These are phyloP conservation scores for Glaucidium brasilianum DNA, from an alignment of 2,113 vertebrate genomes.

Conservation along the genomic window DNA sequence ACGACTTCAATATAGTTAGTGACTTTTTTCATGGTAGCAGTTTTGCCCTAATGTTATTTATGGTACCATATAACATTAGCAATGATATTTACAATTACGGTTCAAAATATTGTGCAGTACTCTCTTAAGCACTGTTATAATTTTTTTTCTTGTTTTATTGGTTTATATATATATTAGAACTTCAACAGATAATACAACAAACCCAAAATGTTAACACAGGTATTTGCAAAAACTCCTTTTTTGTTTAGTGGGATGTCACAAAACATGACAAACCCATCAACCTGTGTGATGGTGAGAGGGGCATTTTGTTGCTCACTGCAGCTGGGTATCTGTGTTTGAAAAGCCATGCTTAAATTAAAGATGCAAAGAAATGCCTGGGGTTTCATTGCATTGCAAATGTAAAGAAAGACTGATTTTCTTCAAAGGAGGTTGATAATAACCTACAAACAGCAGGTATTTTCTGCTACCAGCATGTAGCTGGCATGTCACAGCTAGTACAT, in stretches of 20 bases:
- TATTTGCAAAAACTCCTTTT: background rate
- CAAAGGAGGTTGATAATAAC: slow-evolving; percentile 67
- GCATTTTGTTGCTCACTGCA: slow-evolving; percentile 30
- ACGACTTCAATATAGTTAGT: background rate
- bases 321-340: slow-evolving; percentile 37
- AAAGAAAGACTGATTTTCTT: slow-evolving; percentile 62
- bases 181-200: background rate
- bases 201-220: background rate
- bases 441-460: slow-evolving; percentile 69
- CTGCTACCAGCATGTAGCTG: slow-evolving; percentile 64
- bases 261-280: background rate
- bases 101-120: background rate
- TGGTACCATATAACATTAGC: background rate
- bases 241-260: background rate
- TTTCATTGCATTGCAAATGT: slow-evolving; percentile 64
- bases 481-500: slow-evolving; percentile 62
- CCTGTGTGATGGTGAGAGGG: background rate
- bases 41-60: background rate
- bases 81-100: background rate
- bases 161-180: background rate
- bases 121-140: background rate
- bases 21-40: background rate
- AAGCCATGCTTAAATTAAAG: slow-evolving; percentile 51
- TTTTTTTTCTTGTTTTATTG: background rate
- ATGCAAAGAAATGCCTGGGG: slow-evolving; percentile 60